Evolutionary conservation across 92 coral and sea anemone genomes (phyloP).

Genomic region (Pocillopora grandis): DNA sequence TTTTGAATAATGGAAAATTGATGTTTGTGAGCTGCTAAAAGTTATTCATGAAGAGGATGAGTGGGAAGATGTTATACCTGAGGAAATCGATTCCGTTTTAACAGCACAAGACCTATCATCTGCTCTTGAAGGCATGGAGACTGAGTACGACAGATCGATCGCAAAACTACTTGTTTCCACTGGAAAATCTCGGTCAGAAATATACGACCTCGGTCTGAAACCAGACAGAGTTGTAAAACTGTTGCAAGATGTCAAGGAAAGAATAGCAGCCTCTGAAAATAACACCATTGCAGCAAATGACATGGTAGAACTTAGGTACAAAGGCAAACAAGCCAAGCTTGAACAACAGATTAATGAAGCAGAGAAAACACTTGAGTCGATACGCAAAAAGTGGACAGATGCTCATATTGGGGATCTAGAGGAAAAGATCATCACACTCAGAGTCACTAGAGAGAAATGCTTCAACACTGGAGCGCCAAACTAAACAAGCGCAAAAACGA

Average conservation of each 20-base stretch:
- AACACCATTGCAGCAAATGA: slow-evolving; percentile 46
- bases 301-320: slow-evolving; percentile 50
- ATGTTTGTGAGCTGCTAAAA: slow-evolving; percentile 36
- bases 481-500: slow-evolving; percentile 23
- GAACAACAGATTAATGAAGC: slow-evolving; percentile 21
- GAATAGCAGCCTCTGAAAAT: slow-evolving; percentile 32
- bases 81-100: slow-evolving; percentile 25
- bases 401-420: slow-evolving; percentile 40
- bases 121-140: slow-evolving; percentile 52
- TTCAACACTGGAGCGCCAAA: slow-evolving; percentile 36
- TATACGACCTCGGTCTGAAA: slow-evolving; percentile 47
- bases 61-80: slow-evolving; percentile 33
- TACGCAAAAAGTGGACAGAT: slow-evolving; percentile 46
- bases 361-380: slow-evolving; percentile 33
- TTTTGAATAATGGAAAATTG: slow-evolving; percentile 36
- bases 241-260: slow-evolving; percentile 33
- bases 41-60: slow-evolving; percentile 40
- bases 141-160: slow-evolving; percentile 55
- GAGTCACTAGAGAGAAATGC: slow-evolving; percentile 36
- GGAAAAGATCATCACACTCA: slow-evolving; percentile 18
- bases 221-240: slow-evolving; percentile 45
- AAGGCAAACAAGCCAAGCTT: slow-evolving; percentile 30
- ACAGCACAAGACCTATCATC: slow-evolving; percentile 44
- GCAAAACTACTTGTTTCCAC: slow-evolving; percentile 47
- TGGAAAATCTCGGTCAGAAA: slow-evolving; percentile 50